Conservation (phyloP, 2,888 invertebrate genomes). For the Drosophila flavopinicola region DNA sequence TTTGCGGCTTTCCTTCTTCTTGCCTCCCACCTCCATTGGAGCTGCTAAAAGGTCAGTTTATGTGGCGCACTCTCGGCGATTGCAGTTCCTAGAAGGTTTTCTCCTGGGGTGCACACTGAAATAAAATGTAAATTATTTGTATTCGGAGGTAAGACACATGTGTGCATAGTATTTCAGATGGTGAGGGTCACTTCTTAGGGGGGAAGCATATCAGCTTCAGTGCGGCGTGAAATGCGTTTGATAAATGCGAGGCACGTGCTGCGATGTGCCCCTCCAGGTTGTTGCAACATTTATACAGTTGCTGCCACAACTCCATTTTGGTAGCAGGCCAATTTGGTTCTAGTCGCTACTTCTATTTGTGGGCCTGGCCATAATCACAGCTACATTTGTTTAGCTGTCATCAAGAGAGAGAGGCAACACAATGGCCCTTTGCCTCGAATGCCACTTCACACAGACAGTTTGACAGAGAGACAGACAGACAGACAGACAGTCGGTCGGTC, state of each 20-base stretch:
- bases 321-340: conserved; percentile 35
- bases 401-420: conserved; percentile 30
- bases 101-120: conserved; percentile 25
- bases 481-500: conserved; percentile 6
- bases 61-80: conserved; percentile 19
- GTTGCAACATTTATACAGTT: conserved; percentile 35
- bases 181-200: conserved; percentile 40
- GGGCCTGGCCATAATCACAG: conserved; percentile 33
- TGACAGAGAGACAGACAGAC: conserved; percentile 12
- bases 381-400: conserved; percentile 31
- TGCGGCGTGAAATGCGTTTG: conserved; percentile 60
- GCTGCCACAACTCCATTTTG: conserved; percentile 40
- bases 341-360: conserved; percentile 7
- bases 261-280: conserved; percentile 8
- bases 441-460: conserved; percentile 35
- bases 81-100: conserved; percentile 7
- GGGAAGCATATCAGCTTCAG: conserved; percentile 41
- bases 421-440: conserved; percentile 43
- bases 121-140: conserved; percentile 55
- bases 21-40: neutral
- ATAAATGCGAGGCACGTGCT: conserved; percentile 62
- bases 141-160: conserved; percentile 20
- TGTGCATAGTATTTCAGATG: conserved; percentile 30
- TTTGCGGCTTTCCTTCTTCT: conserved; percentile 20
- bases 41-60: conserved; percentile 50